phyloP scores from a whole-genome alignment of 2,888 invertebrate species.

The Eucriotettix oculatus region DNA sequence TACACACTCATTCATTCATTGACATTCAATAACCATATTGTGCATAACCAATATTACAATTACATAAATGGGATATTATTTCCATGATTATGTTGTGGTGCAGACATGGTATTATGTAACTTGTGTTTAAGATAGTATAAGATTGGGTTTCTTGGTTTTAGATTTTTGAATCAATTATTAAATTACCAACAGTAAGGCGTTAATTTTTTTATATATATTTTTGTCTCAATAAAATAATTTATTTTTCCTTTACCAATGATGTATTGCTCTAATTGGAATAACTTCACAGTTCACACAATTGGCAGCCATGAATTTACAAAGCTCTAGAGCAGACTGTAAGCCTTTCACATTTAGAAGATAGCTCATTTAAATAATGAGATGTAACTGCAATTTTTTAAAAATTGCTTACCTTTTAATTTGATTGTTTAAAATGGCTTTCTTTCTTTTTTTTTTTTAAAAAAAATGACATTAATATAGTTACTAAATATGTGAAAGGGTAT shows the following conservation, averaged over 20 bases:
- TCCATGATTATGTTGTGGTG: slow-evolving; percentile 11
- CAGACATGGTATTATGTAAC: slow-evolving; percentile 13
- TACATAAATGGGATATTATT: neutral
- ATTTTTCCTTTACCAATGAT: neutral
- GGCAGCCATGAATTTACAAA: slow-evolving; percentile 7
- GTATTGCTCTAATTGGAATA: slow-evolving; percentile 3
- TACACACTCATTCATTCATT: neutral
- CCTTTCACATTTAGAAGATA: neutral
- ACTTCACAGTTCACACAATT: slow-evolving; percentile 5
- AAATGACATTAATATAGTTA: too few species aligned
- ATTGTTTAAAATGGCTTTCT: too few species aligned
- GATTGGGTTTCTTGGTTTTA: too few species aligned
- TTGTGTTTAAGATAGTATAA: slow-evolving; percentile 1
- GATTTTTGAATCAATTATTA: too few species aligned
- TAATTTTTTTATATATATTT: neutral
- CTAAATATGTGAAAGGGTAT: too few species aligned
- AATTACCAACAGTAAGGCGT: neutral
- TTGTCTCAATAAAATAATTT: neutral
- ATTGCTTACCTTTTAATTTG: too few species aligned
- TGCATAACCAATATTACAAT: slow-evolving; percentile 6
- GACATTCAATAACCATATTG: slow-evolving; percentile 8
- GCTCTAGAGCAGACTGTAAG: slow-evolving; percentile 6
- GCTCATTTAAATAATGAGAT: too few species aligned
- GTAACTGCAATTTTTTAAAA: too few species aligned
- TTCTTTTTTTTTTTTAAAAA: too few species aligned